Base-by-base conservation (phyloP, 2,797 vertebrate species). In the Onychomys leucogaster region DNA sequence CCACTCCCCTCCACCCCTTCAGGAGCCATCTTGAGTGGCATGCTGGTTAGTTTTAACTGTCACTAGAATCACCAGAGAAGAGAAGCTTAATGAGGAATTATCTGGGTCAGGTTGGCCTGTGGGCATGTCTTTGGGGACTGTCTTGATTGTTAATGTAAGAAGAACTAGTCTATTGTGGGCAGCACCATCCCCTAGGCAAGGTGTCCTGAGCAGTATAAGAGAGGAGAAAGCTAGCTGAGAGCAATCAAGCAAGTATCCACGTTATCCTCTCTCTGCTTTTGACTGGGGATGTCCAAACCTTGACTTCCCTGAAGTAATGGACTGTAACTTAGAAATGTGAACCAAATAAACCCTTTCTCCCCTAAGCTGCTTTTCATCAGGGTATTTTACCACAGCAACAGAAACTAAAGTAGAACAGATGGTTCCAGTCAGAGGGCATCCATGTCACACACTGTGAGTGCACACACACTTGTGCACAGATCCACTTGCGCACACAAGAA, bases 261-360 rank as follows among this genome's bases (percentile, higher is more conserved):
- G 3, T 23, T n/a, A 34, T 55, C 32, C 29, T 34, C 16, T 78
- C 32, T 19, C 46, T 52, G 32, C 34, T 27, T 37, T 59, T 82
- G 23, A 16, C n/a, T 29, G 11, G 19, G n/a, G 34, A 37, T 57
- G 76, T 32, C 27, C 49, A 71, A 37, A 37, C 73, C 41, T 80
- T 5, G 34, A 57, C 52, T 57, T 81, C 52, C 52, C 78, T 3
- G 6, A n/a, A 82, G 14, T 82, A 27, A 61, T 5, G n/a, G 29
- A 6, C 1, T 11, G 2, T 80, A 27, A 16, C 55, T 27, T 27
- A 6, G n/a, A 27, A 14, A 0, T 14, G n/a, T 59, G 1, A 41
- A 0, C 55, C 57, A 82, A 61, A 82, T 10, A 27, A 41, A 6
- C 23, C 12, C n/a, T 61, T 82, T 29, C n/a, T 82, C 57, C 23